Percentiles rank a stretch among this genome's conserved stretches.
Conservation (phyloP, 2,113 vertebrate species). For the Ellobius talpinus region DNA sequence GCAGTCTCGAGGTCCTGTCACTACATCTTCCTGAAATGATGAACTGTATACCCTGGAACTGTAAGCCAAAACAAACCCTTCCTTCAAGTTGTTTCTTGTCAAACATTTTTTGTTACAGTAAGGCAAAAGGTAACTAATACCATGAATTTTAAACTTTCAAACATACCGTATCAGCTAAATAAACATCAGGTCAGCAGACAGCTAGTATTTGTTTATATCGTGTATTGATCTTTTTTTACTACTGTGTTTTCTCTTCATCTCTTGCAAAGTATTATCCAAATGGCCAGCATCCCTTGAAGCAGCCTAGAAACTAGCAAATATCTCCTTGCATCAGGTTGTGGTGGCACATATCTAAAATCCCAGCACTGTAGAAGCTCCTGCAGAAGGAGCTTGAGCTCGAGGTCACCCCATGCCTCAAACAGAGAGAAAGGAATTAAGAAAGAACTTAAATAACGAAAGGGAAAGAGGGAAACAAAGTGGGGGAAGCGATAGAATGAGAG, state of each 20-base stretch:
- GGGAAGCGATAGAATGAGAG: neutral
- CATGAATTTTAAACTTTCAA: conserved; percentile 21
- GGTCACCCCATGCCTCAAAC: neutral
- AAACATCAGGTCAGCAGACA: neutral
- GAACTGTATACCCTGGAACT: no score
- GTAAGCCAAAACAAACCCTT: neutral
- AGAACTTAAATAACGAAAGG: neutral
- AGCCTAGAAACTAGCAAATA: neutral
- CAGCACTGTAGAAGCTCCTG: neutral
- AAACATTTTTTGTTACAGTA: neutral
- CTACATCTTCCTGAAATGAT: no score
- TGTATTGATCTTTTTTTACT: neutral
- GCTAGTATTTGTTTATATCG: neutral
- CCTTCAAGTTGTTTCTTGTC: neutral
- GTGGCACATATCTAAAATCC: neutral
- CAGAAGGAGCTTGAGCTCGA: neutral
- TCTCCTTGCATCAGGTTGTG: neutral
- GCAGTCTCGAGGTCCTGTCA: neutral
- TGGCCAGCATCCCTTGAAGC: neutral
- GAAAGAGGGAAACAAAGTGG: neutral
- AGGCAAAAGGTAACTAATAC: neutral
- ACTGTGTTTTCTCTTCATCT: conserved; percentile 8
- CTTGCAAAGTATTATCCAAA: neutral
- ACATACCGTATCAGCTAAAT: neutral
- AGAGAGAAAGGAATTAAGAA: neutral